phyloP scores from a whole-genome alignment of 1,140 invertebrate species.

The Drosophila micromelanica region DNA sequence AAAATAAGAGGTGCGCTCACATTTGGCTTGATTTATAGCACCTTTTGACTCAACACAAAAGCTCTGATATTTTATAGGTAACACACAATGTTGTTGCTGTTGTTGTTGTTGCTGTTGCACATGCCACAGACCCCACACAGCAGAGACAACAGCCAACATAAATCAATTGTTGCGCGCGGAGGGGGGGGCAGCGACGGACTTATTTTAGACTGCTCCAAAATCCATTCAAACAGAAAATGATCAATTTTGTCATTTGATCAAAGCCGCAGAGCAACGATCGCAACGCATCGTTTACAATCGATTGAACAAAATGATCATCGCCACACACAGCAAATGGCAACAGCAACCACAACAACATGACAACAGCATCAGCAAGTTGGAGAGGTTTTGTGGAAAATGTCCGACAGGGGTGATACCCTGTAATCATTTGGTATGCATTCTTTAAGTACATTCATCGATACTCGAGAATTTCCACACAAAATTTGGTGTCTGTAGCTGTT shows the following conservation, averaged over 20 bases:
- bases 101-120: conserved; percentile 55
- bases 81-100: conserved; percentile 39
- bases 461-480: too few relatives aligned
- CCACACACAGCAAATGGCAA: conserved; percentile 32
- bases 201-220: conserved; percentile 49
- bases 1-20: conserved; percentile 65
- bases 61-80: conserved; percentile 76
- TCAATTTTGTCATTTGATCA: conserved; percentile 84
- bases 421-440: too few relatives aligned
- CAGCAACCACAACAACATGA: conserved; percentile 33
- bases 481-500: too few relatives aligned
- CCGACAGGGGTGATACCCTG: too few relatives aligned
- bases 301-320: conserved; percentile 82
- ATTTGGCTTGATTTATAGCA: conserved; percentile 77
- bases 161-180: conserved; percentile 69
- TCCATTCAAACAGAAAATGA: conserved; percentile 84
- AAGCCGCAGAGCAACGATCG: conserved; percentile 80
- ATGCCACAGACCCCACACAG: conserved; percentile 71
- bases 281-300: conserved; percentile 82
- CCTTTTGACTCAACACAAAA: conserved; percentile 77
- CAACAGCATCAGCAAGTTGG: conserved; percentile 21
- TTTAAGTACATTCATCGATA: too few relatives aligned
- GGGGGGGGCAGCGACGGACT: neutral
- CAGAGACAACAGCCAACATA: conserved; percentile 59
- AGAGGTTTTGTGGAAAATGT: too few relatives aligned